phyloP scores from a whole-genome alignment of 2,888 invertebrate species.

The Scaptomyza polygonia region DNA sequence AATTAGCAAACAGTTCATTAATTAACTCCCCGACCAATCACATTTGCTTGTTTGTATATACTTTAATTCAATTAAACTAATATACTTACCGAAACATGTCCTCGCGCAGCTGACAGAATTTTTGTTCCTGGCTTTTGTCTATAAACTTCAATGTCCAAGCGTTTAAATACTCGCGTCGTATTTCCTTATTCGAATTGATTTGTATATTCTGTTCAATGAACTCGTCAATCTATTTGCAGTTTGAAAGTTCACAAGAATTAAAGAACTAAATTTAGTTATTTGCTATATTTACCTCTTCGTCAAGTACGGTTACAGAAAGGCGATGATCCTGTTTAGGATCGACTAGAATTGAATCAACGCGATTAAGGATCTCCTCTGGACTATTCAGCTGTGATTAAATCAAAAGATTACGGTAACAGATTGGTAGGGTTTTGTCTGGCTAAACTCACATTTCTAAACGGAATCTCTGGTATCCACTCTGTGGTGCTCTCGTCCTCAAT shows the following conservation, averaged over 20 bases:
- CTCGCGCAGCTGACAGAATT: conserved; percentile 94
- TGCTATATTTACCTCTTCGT: conserved; percentile 80
- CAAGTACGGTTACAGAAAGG: conserved; percentile 81
- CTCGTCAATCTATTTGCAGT: conserved; percentile 87
- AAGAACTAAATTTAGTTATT: not conserved
- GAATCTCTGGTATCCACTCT: conserved; percentile 96
- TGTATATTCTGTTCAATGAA: conserved; percentile 94
- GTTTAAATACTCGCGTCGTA: conserved; percentile 94
- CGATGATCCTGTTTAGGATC: conserved; percentile 81
- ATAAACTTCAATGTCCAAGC: conserved; percentile 95
- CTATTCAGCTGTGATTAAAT: conserved; percentile 77
- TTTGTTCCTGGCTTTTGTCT: conserved; percentile 91
- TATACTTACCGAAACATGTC: conserved; percentile 91
- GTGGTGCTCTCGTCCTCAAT: conserved; percentile 91
- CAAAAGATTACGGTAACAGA: conserved; percentile 19
- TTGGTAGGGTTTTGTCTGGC: not conserved
- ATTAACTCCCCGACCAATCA: conserved; percentile 37
- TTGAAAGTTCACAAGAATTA: not conserved
- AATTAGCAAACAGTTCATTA: conserved; percentile 73
- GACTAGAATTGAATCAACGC: conserved; percentile 81
- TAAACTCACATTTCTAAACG: conserved; percentile 92
- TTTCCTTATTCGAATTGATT: conserved; percentile 94
- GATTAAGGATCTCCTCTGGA: conserved; percentile 81
- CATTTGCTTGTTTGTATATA: too few species aligned
- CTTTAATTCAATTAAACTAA: not conserved